Evolutionary conservation across 2,113 vertebrate species (phyloP).

Genomic region (Pelmatolapia mariae): DNA sequence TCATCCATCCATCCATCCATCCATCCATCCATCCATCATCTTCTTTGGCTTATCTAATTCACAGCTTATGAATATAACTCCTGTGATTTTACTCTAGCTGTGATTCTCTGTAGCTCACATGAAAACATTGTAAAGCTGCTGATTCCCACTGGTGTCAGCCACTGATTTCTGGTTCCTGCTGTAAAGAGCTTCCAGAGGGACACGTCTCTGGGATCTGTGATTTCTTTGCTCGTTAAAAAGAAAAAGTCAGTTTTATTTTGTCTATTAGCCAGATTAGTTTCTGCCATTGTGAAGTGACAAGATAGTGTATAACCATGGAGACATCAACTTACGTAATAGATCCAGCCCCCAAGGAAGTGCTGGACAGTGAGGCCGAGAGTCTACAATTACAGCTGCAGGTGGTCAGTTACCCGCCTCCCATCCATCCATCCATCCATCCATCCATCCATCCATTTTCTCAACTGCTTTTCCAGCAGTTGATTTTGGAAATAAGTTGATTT

Average conservation of each 20-base stretch:
- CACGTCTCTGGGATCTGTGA: not conserved
- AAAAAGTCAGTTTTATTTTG: fast-evolving
- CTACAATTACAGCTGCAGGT: not conserved
- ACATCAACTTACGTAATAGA: not conserved
- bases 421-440: not conserved
- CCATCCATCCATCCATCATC: not conserved
- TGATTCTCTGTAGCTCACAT: not conserved
- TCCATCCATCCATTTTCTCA: not conserved
- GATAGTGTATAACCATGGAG: not conserved
- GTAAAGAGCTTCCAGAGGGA: not conserved
- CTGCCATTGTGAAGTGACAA: not conserved
- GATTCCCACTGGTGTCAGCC: not conserved
- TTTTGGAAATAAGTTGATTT: not conserved
- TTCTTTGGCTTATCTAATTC: not conserved
- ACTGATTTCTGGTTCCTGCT: not conserved
- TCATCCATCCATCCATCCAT: not conserved
- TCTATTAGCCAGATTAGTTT: not conserved
- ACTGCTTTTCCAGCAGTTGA: not conserved
- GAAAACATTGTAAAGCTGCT: not conserved
- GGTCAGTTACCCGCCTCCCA: not conserved
- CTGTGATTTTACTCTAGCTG: not conserved
- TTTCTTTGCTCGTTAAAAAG: not conserved
- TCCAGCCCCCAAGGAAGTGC: not conserved
- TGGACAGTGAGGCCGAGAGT: not conserved
- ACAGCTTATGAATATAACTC: not conserved